Evolutionary conservation across 1,140 invertebrate genomes (phyloP).

Genomic region (Drosophila chauvacae): DNA sequence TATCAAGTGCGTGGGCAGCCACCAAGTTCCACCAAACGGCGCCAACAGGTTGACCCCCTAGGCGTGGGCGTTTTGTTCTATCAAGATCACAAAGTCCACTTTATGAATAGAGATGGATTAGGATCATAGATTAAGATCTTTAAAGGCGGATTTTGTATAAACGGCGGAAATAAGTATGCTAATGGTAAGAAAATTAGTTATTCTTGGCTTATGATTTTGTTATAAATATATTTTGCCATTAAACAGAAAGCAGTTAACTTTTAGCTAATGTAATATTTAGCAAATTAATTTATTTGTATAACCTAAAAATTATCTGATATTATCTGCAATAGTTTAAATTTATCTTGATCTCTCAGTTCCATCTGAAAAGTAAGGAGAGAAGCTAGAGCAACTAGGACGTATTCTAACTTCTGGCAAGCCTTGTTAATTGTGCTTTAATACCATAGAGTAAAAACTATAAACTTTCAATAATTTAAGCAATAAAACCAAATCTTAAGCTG

Average conservation of each 20-base stretch:
- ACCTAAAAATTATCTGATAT: too few relatives aligned
- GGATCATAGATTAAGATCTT: slow-evolving; percentile 18
- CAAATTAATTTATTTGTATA: not conserved
- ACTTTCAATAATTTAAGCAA: too few relatives aligned
- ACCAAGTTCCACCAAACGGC: slow-evolving; percentile 37
- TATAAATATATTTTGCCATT: not conserved
- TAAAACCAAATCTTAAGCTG: too few relatives aligned
- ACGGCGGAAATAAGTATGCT: not conserved
- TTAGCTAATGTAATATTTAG: not conserved
- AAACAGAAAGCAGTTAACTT: not conserved
- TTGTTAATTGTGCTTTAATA: too few relatives aligned
- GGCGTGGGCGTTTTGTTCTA: slow-evolving; percentile 36
- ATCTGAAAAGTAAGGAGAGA: too few relatives aligned
- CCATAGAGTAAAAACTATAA: too few relatives aligned
- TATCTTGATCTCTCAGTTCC: not conserved
- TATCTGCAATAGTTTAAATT: not conserved
- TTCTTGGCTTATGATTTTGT: not conserved
- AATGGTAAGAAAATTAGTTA: not conserved
- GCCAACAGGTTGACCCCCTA: slow-evolving; percentile 51
- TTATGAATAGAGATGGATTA: slow-evolving; percentile 11
- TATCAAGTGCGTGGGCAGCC: slow-evolving; percentile 48
- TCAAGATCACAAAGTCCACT: slow-evolving; percentile 15
- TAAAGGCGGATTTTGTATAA: not conserved
- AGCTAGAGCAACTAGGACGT: too few relatives aligned
- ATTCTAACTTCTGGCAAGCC: too few relatives aligned